phyloP scores from a whole-genome alignment of 2,888 invertebrate species.

The Hydriomena furcata region DNA sequence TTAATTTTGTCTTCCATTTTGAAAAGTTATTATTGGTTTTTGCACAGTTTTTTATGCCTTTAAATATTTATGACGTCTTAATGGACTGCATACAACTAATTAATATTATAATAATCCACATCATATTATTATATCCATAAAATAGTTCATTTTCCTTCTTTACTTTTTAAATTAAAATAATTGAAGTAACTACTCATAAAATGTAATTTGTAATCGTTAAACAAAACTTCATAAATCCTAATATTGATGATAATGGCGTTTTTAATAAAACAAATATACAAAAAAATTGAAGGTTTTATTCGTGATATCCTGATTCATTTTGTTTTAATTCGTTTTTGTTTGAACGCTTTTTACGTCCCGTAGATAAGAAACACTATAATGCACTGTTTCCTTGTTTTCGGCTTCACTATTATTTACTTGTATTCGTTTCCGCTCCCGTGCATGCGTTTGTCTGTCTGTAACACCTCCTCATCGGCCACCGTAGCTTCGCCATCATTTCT shows the following conservation, averaged over 20 bases:
- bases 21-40: conserved; percentile 31
- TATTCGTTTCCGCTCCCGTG: conserved; percentile 55
- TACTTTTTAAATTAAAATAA: conserved; percentile 72
- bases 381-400: conserved; percentile 49
- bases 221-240: conserved; percentile 83
- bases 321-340: conserved; percentile 26
- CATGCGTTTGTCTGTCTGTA: conserved; percentile 69
- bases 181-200: conserved; percentile 81
- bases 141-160: conserved; percentile 71
- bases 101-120: conserved; percentile 47
- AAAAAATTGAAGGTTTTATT: conserved; percentile 77
- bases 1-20: conserved; percentile 61
- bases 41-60: conserved; percentile 23
- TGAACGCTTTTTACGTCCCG: conserved; percentile 31
- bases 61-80: conserved; percentile 28
- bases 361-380: conserved; percentile 12
- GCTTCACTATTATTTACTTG: conserved; percentile 53
- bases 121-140: conserved; percentile 51
- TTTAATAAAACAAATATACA: conserved; percentile 83
- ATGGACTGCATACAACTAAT: conserved; percentile 57
- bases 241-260: conserved; percentile 84
- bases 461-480: conserved; percentile 74
- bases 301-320: conserved; percentile 29
- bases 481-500: conserved; percentile 80
- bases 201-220: conserved; percentile 78